These are phyloP conservation scores for Lophotriccus pileatus DNA, from an alignment of 2,797 vertebrate species.

Conservation along the genomic window DNA sequence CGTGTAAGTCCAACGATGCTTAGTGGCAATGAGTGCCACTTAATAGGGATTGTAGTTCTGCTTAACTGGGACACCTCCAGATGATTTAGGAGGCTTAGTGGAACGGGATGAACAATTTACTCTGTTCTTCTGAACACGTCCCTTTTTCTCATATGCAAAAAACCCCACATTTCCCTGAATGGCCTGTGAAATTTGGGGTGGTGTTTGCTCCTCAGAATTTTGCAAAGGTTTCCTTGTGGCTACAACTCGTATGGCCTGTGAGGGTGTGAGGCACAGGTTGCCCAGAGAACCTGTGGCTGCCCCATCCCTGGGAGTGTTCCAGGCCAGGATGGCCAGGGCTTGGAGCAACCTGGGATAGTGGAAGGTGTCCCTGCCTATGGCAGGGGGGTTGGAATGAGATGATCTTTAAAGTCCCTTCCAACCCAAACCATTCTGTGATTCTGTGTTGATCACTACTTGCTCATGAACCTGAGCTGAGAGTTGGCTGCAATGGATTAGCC, in stretches of 20 bases:
- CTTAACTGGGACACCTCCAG: constrained; percentile 68
- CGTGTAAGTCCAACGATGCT: constrained; percentile 31
- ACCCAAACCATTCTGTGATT: not conserved
- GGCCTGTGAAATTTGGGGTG: not conserved
- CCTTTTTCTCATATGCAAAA: not conserved
- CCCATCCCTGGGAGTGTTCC: fast-evolving
- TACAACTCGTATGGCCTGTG: not conserved
- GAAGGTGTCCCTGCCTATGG: not conserved
- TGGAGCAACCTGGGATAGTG: not conserved
- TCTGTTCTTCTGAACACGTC: not conserved
- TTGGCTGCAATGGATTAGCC: not conserved
- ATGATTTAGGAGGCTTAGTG: constrained; percentile 45
- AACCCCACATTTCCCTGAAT: not conserved
- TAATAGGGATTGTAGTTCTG: constrained; percentile 62
- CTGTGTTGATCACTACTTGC: not conserved
- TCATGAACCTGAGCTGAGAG: not conserved
- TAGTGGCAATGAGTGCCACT: constrained; percentile 68
- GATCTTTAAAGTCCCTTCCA: not conserved
- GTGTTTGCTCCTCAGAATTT: not conserved
- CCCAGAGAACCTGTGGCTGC: not conserved
- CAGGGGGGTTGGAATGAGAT: fast-evolving
- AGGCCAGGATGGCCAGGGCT: fast-evolving
- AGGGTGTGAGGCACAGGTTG: fast-evolving
- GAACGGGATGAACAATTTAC: not conserved
- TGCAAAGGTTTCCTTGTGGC: not conserved